Base-by-base conservation (phyloP, 1,140 invertebrate genomes). In the Tyrophagus putrescentiae region DNA sequence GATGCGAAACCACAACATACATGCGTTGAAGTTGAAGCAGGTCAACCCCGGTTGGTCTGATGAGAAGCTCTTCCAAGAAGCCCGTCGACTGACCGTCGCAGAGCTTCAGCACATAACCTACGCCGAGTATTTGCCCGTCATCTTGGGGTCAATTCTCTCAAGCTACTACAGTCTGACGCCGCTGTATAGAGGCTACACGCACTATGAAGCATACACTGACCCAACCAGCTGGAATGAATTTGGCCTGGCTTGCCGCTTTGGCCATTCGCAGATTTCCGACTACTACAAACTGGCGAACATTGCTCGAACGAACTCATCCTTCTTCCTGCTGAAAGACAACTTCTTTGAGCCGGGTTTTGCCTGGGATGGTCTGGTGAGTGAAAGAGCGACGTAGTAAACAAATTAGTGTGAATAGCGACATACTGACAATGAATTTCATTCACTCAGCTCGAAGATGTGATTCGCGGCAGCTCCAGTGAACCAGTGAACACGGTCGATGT, bases 31-130 rank as follows among this genome's bases (percentile, higher is more conserved):
- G 18, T 60, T 73, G 31, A 44, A 62, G 11, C 42, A 36, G 4
- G n/a, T 74, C 4, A 76, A 78, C 65, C 70, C 72, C 13, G 57
- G 67, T 42, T 76, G 75, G 75, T 61, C 70, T 42, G 75, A 79
- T 62, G 72, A 78, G 62, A 68, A 62, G 11, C 48, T 81, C 0
- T 81, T 70, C 64, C 76, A 80, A 64, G 77, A 80, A 67, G 65
- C 75, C 1, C 60, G 78, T 45, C 70, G 72, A 56, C 75, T 80
- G 52, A 67, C 78, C 0, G 70, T 73, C 31, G 87, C 84, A 1
- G 75, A 84, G 68, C 77, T 84, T 67, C 86, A 92, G 71, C 79
- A 83, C n/a, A 85, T 92, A 32, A 80, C 82, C 28, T 92, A 87
- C 67, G 84, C 84, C 64, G 87, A 91, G 72, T 90, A 83, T 73